Percentiles rank a stretch among this genome's conserved stretches.
Conservation (phyloP, 1,140 invertebrate genomes). For the Macrocentrus cingulum region DNA sequence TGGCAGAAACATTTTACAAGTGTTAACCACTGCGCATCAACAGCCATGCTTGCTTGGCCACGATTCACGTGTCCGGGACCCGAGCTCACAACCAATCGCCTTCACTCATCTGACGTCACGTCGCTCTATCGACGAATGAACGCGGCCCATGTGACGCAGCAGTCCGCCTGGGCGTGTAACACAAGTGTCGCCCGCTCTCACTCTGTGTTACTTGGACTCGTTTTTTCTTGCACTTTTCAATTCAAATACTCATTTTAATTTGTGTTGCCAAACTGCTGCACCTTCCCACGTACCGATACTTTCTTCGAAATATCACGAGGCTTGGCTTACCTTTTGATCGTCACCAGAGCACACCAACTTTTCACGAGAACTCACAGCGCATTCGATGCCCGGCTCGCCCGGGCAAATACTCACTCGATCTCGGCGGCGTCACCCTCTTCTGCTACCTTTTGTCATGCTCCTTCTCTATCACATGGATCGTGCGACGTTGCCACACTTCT, state of each 20-base stretch:
- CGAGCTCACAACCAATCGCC: slow-evolving; percentile 45
- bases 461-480: slow-evolving; percentile 57
- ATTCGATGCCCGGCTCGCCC: slow-evolving; percentile 51
- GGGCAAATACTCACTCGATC: slow-evolving; percentile 49
- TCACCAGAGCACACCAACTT: not conserved
- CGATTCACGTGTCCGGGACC: slow-evolving; percentile 58
- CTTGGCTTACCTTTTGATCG: not conserved
- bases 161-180: slow-evolving; percentile 34
- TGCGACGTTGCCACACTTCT: slow-evolving; percentile 36
- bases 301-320: too few relatives aligned
- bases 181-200: slow-evolving; percentile 18
- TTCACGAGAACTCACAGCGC: slow-evolving; percentile 22
- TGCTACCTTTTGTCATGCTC: slow-evolving; percentile 55
- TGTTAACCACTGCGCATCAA: slow-evolving; percentile 59
- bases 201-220: not conserved
- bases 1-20: slow-evolving; percentile 57
- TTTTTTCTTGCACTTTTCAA: too few relatives aligned
- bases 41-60: slow-evolving; percentile 57
- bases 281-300: too few relatives aligned
- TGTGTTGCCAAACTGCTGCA: too few relatives aligned
- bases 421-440: slow-evolving; percentile 47
- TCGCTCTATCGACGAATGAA: slow-evolving; percentile 58
- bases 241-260: too few relatives aligned
- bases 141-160: slow-evolving; percentile 58
- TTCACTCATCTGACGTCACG: slow-evolving; percentile 50